A percentile compares a stretch with the other conserved stretches of the same genome.
These are phyloP conservation scores for Drosophila lacteicornis DNA, from an alignment of 1,140 invertebrate species.

Conservation along the genomic window DNA sequence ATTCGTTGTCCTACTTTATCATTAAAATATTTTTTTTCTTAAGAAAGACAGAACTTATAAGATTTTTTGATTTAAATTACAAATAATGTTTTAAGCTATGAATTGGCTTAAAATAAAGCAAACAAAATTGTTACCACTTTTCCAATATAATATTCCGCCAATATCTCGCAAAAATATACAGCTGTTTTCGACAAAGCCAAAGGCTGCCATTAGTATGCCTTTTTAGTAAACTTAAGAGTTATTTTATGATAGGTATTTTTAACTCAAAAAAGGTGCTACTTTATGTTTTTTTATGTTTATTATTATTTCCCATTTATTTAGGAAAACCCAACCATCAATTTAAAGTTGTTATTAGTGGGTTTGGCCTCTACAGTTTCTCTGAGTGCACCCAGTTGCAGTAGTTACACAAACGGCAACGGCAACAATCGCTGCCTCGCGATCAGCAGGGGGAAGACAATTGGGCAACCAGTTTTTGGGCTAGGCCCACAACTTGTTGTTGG, in stretches of 20 bases:
- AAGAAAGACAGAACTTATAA: too few relatives aligned
- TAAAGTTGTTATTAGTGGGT: too few relatives aligned
- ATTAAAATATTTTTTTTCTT: too few relatives aligned
- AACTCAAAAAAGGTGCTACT: background rate
- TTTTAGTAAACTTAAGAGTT: background rate
- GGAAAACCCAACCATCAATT: background rate
- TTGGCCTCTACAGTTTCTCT: background rate
- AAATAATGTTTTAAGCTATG: too few relatives aligned
- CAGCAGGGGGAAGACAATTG: constrained; percentile 48
- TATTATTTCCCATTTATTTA: background rate
- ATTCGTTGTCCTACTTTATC: too few relatives aligned
- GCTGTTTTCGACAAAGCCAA: background rate
- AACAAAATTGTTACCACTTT: too few relatives aligned
- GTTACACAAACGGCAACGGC: constrained; percentile 29
- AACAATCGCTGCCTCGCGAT: constrained; percentile 44
- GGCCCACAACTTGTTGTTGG: constrained; percentile 48
- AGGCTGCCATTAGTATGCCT: background rate
- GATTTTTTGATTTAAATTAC: too few relatives aligned
- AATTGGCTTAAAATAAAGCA: too few relatives aligned
- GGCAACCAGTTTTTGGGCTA: constrained; percentile 57
- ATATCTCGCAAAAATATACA: background rate
- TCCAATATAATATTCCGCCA: too few relatives aligned
- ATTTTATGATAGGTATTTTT: too few relatives aligned
- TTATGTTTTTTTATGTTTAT: background rate
- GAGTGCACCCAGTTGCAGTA: constrained; percentile 18